Evolutionary conservation across 2,888 invertebrate species (phyloP), one percentile per base, ranked within the genome.

Genomic region (Drosophila recens): DNA sequence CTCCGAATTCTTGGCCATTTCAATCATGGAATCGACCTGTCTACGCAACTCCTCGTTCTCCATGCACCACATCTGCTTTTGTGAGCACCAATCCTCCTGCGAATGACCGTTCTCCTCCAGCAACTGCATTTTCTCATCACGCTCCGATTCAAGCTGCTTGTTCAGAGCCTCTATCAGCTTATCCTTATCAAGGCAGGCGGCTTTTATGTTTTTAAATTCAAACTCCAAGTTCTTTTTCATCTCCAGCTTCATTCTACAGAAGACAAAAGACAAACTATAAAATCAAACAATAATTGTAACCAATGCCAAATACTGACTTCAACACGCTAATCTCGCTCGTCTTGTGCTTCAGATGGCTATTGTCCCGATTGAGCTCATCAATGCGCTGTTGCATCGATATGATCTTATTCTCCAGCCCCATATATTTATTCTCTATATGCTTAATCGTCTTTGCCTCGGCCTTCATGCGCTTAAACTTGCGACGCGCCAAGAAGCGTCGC

Each of bases 321-420:
- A 97, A 91, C 4, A 97, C 96, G 1, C 93, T 93, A 63, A 95
- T 94, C 90, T 97, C 96, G 49, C 93, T 93, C 69, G 94, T 94
- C 70, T 95, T 93, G 1, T 94, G 94, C 76, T 95, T 96, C 1
- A 96, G 93, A 34, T 93, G 93, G 65, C 94, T 94, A 78, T 95
- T 95, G 85, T 95, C 95, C 80, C 95, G 95, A 80, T 94, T 94
- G 67, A 97, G 93, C 62, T 96, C 96, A 63, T 97, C 97, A 67
- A 99, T 95, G 88, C 95, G 96, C 93, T 99, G 98, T 91, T 99
- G 99, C 79, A 99, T 93, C 46, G 97, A 97, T 89, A 99, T 98
- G 90, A 99, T 99, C 94, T 99, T 99, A 93, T 98, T 99, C 93
- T 99, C 99, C 76, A 99, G 93, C 0, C 99, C 99, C 90, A 96